A percentile compares a stretch with the other conserved stretches of the same genome.
Evolutionary conservation across 2,113 vertebrate genomes (phyloP).

Genomic region (Tretioscincus oriximinensis): DNA sequence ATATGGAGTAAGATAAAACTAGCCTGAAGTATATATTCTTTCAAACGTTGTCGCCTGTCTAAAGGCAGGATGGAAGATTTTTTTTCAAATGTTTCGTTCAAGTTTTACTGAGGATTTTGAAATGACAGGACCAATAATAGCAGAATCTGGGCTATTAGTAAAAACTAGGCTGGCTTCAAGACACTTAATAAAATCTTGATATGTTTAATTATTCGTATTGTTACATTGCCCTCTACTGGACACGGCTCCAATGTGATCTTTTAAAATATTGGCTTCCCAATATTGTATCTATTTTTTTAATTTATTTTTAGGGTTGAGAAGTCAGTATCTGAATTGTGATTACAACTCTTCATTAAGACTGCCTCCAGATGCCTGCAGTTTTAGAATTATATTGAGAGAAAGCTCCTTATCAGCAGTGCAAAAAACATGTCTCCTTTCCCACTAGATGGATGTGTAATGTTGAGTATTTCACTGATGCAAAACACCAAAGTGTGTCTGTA

Average conservation of each 20-base stretch:
- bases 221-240: conserved; percentile 23
- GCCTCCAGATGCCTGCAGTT: no score
- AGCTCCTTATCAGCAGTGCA: no score
- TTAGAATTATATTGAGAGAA: no score
- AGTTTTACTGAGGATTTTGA: conserved; percentile 13
- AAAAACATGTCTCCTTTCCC: no score
- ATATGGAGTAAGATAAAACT: not conserved
- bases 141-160: not conserved
- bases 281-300: not conserved
- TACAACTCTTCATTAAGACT: not conserved
- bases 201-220: conserved; percentile 8
- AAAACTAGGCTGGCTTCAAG: not conserved
- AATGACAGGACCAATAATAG: not conserved
- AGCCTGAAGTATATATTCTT: conserved; percentile 13
- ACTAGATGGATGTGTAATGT: no score
- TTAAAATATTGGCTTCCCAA: no score
- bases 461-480: no score
- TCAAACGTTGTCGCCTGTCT: not conserved
- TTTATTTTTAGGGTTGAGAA: no score
- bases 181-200: not conserved
- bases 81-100: not conserved
- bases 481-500: no score
- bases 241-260: not conserved
- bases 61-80: no score
- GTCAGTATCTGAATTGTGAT: not conserved